Base-by-base conservation (phyloP, 2,797 vertebrate genomes). In the Pseudochromis fuscus region DNA sequence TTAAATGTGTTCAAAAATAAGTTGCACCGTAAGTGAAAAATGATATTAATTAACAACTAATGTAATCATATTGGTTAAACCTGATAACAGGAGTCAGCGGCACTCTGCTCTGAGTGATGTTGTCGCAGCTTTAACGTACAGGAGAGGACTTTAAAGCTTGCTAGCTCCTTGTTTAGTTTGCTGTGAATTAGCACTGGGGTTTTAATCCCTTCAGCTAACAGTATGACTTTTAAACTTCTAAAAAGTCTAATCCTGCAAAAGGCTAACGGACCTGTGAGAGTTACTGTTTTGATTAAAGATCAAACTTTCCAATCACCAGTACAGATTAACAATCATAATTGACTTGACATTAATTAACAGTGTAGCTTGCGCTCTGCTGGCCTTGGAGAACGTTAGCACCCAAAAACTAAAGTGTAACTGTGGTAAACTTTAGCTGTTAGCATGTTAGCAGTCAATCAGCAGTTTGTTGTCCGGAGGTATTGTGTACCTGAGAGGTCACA, bases 121-220 rank as follows among this genome's bases (percentile, higher is more conserved):
- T 42, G 18, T 9, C 24, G 5, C 63, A 1, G 6, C 57, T 5
- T 23, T 10, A 12, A 31, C 13, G 7, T 5, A 21, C 69, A 65
- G 31, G 8, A 80, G 50, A 60, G 25, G 64, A 49, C 68, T 51
- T 61, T 51, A 61, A 65, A 38, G 45, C 51, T 72, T 58, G 48
- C 33, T 12, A 0, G 24, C 31, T 53, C 56, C 35, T 16, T 30
- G 2, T 45, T 21, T 19, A 45, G 19, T 21, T 23, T 9, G n/a
- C n/a, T n/a, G 42, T 18, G 37, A 4, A 23, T 45, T 21, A 1
- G 4, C 19, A 45, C 19, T 11, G 42, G 42, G 10, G 42, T 4
- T 45, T 42, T 42, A n/a, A 19, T 9, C 9, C 18, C 40, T 19
- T 11, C 42, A 44, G 7, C 19, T 11, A 23, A 8, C 42, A 23